Evolutionary conservation across 2,113 vertebrate genomes (phyloP).

Genomic region (Equus quagga): DNA sequence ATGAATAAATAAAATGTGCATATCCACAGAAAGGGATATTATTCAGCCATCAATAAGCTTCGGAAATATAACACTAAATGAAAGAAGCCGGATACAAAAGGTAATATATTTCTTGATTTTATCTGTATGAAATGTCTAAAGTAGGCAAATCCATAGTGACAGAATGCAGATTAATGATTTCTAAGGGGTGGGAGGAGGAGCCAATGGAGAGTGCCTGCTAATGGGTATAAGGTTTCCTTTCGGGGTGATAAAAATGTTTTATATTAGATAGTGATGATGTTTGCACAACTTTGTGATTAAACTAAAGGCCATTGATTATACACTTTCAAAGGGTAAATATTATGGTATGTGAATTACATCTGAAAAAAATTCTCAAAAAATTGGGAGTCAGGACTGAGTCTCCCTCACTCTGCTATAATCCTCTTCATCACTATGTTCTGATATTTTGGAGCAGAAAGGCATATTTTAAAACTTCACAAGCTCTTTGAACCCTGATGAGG

Average conservation of each 20-base stretch:
- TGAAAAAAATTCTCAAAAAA: not conserved
- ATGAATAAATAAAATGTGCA: not conserved
- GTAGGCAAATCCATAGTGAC: not conserved
- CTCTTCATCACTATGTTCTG: not conserved
- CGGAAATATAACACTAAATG: not conserved
- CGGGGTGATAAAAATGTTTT: not conserved
- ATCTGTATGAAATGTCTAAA: not conserved
- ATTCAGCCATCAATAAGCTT: not conserved
- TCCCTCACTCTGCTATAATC: not conserved
- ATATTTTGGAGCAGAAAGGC: not conserved
- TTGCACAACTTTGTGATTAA: not conserved
- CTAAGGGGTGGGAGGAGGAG: fast-evolving
- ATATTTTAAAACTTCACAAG: not conserved
- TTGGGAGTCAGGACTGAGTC: not conserved
- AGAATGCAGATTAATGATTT: not conserved
- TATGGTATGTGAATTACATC: not conserved
- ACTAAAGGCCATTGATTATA: not conserved
- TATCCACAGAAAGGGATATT: not conserved
- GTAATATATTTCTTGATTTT: not conserved
- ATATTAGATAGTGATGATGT: not conserved
- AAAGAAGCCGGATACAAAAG: not conserved
- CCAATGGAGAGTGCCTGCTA: not conserved
- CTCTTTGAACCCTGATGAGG: not conserved
- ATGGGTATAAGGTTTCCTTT: not conserved
- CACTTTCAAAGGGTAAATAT: not conserved